Evolutionary conservation across 2,888 invertebrate genomes (phyloP).

Genomic region (Strigamia crassipes): DNA sequence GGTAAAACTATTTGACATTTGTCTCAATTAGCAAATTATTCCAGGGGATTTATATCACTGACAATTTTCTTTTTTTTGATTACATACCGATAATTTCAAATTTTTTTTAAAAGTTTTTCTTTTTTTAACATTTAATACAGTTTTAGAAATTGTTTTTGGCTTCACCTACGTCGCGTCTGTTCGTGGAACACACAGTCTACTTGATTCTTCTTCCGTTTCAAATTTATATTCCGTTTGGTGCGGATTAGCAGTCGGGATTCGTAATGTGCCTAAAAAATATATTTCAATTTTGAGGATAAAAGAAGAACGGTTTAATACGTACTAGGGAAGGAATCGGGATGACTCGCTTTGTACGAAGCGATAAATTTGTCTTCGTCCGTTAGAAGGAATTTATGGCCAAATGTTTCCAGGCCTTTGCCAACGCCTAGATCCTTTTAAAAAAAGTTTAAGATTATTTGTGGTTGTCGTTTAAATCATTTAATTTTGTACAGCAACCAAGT

Average conservation of each 20-base stretch:
- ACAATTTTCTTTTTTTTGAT: too few species aligned
- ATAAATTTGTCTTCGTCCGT: conserved; percentile 78
- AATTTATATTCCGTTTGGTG: background rate
- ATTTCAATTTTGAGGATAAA: background rate
- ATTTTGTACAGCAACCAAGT: too few species aligned
- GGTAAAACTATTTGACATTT: too few species aligned
- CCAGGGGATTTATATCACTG: too few species aligned
- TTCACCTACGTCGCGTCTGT: background rate
- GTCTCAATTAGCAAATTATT: too few species aligned
- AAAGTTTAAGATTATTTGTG: too few species aligned
- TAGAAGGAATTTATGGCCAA: conserved; percentile 76
- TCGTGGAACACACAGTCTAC: background rate
- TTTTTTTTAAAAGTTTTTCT: background rate
- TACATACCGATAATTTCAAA: too few species aligned
- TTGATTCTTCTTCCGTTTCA: conserved; percentile 17
- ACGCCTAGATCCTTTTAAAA: conserved; percentile 74
- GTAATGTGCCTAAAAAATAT: background rate
- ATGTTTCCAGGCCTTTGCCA: conserved; percentile 73
- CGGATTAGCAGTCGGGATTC: background rate
- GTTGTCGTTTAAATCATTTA: too few species aligned
- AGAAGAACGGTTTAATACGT: background rate
- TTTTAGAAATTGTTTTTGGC: background rate
- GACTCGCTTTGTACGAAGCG: conserved; percentile 54
- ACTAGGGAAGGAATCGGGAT: conserved; percentile 18
- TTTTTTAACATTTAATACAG: background rate